phyloP scores from a whole-genome alignment of 2,113 vertebrate species.

The Ceyx melanurus region DNA sequence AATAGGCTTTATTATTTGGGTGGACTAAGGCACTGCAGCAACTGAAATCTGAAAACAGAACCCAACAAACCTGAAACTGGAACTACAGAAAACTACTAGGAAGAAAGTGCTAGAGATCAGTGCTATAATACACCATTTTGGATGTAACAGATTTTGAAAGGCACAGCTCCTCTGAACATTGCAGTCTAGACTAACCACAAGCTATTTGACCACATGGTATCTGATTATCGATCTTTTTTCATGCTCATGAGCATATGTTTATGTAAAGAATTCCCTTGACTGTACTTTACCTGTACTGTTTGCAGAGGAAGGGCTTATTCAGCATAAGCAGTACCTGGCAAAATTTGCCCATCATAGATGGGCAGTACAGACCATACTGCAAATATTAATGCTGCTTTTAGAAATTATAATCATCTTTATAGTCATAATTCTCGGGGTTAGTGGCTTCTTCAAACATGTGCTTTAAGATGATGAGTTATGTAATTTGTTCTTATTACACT shows the following conservation, averaged over 20 bases:
- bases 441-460: not conserved
- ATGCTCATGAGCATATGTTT: not conserved
- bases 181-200: not conserved
- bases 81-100: not conserved
- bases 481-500: not conserved
- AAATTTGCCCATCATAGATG: not conserved
- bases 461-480: not conserved
- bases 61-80: not conserved
- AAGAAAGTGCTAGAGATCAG: not conserved
- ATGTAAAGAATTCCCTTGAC: not conserved
- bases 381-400: not conserved
- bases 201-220: not conserved
- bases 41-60: not conserved
- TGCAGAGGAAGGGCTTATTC: not conserved
- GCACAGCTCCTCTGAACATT: not conserved
- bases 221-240: not conserved
- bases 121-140: not conserved
- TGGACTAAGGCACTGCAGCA: not conserved
- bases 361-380: not conserved
- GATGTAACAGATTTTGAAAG: not conserved
- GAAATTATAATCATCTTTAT: not conserved
- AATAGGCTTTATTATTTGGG: not conserved
- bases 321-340: not conserved
- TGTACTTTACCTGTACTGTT: not conserved
- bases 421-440: not conserved